phyloP scores from a whole-genome alignment of 2,888 invertebrate genomes.

The Agonopterix heracliana region DNA sequence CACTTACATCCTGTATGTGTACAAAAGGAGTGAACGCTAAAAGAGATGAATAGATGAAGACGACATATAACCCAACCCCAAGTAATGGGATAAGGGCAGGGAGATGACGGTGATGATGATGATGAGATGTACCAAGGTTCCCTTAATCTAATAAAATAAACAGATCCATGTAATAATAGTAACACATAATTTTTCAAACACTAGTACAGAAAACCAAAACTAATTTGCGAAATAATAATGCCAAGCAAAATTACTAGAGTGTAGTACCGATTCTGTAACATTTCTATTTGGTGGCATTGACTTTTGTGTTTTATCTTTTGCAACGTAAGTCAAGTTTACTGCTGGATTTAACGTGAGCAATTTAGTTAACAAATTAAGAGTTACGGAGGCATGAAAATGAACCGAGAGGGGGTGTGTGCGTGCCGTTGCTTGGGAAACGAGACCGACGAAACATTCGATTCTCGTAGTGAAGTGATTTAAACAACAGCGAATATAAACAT shows the following conservation, averaged over 20 bases:
- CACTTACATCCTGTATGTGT: too few relatives aligned
- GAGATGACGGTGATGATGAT: too few relatives aligned
- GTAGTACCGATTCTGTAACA: slow-evolving; percentile 37
- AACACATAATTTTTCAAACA: too few relatives aligned
- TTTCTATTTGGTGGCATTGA: slow-evolving; percentile 59
- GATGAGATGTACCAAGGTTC: too few relatives aligned
- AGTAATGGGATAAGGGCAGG: too few relatives aligned
- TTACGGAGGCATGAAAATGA: slow-evolving; percentile 54
- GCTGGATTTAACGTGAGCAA: slow-evolving; percentile 41
- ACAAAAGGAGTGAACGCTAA: too few relatives aligned
- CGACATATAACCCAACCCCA: too few relatives aligned
- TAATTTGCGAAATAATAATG: slow-evolving; percentile 46
- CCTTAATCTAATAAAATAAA: too few relatives aligned
- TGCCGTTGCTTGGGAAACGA: slow-evolving; percentile 28
- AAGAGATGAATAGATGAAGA: too few relatives aligned
- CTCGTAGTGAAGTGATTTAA: slow-evolving; percentile 22
- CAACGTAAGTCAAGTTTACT: slow-evolving; percentile 24
- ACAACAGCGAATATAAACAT: slow-evolving; percentile 18
- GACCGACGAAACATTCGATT: slow-evolving; percentile 21
- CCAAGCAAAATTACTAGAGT: slow-evolving; percentile 45
- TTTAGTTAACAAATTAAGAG: slow-evolving; percentile 32
- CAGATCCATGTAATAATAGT: too few relatives aligned
- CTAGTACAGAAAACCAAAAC: not conserved
- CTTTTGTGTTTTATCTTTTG: slow-evolving; percentile 43
- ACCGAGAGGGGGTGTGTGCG: slow-evolving; percentile 22